phyloP scores from a whole-genome alignment of 2,888 invertebrate species.

The Clanis bilineata region DNA sequence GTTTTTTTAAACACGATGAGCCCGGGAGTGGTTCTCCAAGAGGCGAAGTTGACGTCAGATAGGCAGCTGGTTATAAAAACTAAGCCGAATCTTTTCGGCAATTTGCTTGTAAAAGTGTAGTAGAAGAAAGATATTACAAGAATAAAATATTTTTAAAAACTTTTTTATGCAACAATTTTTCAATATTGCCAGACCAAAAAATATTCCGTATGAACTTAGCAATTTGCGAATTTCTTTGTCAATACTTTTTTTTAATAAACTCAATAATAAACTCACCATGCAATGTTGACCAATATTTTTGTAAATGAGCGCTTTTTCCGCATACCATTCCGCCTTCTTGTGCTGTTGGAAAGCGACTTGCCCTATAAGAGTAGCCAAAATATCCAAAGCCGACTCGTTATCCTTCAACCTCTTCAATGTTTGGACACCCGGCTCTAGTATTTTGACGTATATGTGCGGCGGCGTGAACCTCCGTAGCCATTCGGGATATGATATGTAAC shows the following conservation, averaged over 20 bases:
- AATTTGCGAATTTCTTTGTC: too few species aligned
- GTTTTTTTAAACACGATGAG: too few species aligned
- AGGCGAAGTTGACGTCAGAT: too few species aligned
- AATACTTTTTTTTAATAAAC: neutral
- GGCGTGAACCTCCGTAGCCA: conserved; percentile 84
- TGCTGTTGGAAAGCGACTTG: conserved; percentile 74
- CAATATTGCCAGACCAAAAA: too few species aligned
- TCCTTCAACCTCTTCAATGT: conserved; percentile 60
- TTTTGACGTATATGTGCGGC: conserved; percentile 64
- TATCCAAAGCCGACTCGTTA: conserved; percentile 68
- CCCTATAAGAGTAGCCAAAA: conserved; percentile 73
- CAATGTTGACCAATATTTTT: conserved; percentile 47
- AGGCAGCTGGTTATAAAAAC: too few species aligned
- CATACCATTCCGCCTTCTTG: conserved; percentile 79
- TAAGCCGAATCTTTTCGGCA: too few species aligned
- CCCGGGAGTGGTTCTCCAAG: too few species aligned
- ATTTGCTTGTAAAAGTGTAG: too few species aligned
- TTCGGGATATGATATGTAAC: conserved; percentile 61
- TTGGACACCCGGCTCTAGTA: conserved; percentile 60
- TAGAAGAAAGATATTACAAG: too few species aligned
- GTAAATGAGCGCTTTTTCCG: conserved; percentile 84
- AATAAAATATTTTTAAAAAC: too few species aligned
- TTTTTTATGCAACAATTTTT: too few species aligned
- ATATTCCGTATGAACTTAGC: neutral
- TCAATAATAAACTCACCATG: conserved; percentile 43